phyloP scores from a whole-genome alignment of 2,113 vertebrate species.

The Ailurus styani region DNA sequence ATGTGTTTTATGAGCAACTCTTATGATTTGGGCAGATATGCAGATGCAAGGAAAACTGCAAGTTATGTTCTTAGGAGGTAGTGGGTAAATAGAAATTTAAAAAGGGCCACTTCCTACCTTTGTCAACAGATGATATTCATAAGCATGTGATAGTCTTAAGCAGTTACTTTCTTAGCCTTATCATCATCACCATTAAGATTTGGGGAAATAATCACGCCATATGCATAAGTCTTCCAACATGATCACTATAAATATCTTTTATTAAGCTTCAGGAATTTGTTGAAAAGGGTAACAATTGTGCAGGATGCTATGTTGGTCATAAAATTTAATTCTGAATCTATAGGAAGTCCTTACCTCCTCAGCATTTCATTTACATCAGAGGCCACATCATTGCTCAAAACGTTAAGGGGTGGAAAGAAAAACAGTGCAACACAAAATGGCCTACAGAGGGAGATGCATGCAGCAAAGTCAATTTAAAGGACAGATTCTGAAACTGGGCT shows the following conservation, averaged over 20 bases:
- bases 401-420: background rate
- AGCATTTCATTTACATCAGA: background rate
- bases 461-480: background rate
- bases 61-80: background rate
- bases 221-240: background rate
- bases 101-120: background rate
- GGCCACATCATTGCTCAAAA: background rate
- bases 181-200: background rate
- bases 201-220: background rate
- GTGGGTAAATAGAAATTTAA: background rate
- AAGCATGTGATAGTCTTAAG: background rate
- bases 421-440: background rate
- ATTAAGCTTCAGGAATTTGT: background rate
- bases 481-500: background rate
- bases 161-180: background rate
- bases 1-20: background rate
- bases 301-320: background rate
- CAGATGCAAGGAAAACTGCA: background rate
- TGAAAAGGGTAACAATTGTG: background rate
- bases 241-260: background rate
- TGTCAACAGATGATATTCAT: background rate
- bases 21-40: background rate
- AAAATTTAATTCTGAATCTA: background rate
- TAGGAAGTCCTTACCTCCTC: background rate
- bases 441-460: background rate